Evolutionary conservation across 2,888 invertebrate species (phyloP).

Genomic region (Phaonia tiefii): DNA sequence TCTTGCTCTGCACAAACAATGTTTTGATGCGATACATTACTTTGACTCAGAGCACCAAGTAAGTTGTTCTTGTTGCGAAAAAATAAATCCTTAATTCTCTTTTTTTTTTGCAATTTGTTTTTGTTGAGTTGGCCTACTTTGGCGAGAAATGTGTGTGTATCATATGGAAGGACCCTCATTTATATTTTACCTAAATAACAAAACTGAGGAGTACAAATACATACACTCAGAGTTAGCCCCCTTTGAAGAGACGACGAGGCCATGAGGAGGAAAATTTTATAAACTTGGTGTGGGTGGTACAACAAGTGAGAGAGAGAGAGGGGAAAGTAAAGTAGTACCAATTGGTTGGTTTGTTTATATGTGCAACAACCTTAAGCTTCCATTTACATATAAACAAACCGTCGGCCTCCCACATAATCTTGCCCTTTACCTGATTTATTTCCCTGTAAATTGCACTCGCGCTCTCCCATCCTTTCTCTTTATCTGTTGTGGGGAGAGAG

Average conservation of each 20-base stretch:
- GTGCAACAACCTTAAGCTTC: conserved; percentile 26
- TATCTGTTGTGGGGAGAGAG: no score
- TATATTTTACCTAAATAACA: not conserved
- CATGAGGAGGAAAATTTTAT: no score
- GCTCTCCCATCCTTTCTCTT: no score
- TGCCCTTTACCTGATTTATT: conserved; percentile 27
- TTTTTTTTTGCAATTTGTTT: not conserved
- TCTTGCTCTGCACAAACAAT: conserved; percentile 36
- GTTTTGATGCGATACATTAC: conserved; percentile 11
- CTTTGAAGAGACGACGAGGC: no score
- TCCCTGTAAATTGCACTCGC: not conserved
- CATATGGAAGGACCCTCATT: not conserved
- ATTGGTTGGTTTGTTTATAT: not conserved
- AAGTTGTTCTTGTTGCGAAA: conserved; percentile 26
- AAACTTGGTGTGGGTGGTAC: not conserved
- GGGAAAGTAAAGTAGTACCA: not conserved
- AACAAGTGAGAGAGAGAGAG: conserved; percentile 5
- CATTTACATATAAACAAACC: conserved; percentile 3
- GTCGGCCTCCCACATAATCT: conserved; percentile 12
- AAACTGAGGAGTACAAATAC: not conserved
- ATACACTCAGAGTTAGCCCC: not conserved
- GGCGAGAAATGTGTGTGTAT: not conserved
- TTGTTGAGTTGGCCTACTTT: conserved; percentile 53
- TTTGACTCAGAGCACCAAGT: conserved; percentile 24
- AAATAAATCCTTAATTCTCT: conserved; percentile 21